Percentiles rank a stretch among this genome's conserved stretches.
phyloP scores from a whole-genome alignment of 1,140 invertebrate species.

The Drosophila novamexicana region DNA sequence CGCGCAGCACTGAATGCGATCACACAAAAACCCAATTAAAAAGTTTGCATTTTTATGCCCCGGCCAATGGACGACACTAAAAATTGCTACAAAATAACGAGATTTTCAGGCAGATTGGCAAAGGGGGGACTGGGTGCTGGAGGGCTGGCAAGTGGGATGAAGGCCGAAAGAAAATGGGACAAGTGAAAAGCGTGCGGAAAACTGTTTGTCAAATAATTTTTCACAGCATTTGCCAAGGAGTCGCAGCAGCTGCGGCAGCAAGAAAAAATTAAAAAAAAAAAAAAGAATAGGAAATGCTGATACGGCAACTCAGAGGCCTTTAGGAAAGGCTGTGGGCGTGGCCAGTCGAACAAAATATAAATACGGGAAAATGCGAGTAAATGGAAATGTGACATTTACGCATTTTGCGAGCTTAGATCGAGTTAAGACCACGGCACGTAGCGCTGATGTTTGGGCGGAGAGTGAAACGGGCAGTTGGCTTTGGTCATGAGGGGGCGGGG shows the following conservation, averaged over 20 bases:
- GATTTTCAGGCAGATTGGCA: conserved; percentile 48
- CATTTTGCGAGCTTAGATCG: conserved; percentile 77
- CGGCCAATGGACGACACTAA: conserved; percentile 42
- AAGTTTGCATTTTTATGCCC: conserved; percentile 80
- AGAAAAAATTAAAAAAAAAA: conserved; percentile 21
- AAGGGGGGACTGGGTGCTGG: not conserved
- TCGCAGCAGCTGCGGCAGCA: conserved; percentile 12
- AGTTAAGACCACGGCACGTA: conserved; percentile 80
- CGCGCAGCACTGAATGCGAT: conserved; percentile 52
- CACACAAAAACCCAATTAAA: conserved; percentile 80
- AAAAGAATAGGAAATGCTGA: conserved; percentile 38
- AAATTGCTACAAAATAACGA: conserved; percentile 56
- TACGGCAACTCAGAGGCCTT: conserved; percentile 28
- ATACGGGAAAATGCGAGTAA: conserved; percentile 69
- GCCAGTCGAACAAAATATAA: conserved; percentile 73
- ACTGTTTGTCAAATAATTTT: conserved; percentile 82
- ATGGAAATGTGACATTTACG: conserved; percentile 82
- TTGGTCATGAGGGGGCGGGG: no score
- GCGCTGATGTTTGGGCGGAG: not conserved
- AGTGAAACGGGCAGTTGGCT: not conserved
- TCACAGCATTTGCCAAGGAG: conserved; percentile 55
- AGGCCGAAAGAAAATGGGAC: conserved; percentile 29
- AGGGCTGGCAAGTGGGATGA: not conserved
- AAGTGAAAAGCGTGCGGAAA: conserved; percentile 66
- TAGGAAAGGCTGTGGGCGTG: conserved; percentile 25